Conservation (phyloP, 1,140 invertebrate species). For the Drosophila arawakana region DNA sequence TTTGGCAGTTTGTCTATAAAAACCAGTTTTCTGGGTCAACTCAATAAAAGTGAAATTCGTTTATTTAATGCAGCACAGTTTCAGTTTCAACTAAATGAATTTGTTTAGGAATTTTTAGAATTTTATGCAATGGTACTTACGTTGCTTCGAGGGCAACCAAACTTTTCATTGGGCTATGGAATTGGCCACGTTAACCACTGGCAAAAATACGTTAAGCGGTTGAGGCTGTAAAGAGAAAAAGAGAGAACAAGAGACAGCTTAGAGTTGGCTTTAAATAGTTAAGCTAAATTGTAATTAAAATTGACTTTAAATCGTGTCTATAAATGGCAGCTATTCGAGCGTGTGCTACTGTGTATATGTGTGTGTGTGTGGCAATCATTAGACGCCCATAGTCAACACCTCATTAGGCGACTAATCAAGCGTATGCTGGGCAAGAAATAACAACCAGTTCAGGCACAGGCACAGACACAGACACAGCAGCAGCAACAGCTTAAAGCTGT, state of each 20-base stretch:
- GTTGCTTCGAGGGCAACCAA: constrained; percentile 65
- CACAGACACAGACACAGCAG: no score
- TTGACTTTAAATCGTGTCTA: constrained; percentile 47
- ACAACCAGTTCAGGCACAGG: constrained; percentile 64
- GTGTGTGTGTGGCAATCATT: constrained; percentile 55
- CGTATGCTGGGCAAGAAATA: constrained; percentile 71
- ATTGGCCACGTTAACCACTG: constrained; percentile 45
- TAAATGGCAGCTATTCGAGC: constrained; percentile 35
- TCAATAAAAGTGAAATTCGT: constrained; percentile 34
- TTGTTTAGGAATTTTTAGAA: constrained; percentile 9
- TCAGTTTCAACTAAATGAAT: constrained; percentile 5
- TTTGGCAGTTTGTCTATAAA: constrained; percentile 8
- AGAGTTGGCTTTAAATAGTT: background rate
- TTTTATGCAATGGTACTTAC: constrained; percentile 46
- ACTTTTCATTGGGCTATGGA: constrained; percentile 71
- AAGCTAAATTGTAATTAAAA: constrained; percentile 61
- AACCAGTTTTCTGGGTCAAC: constrained; percentile 24
- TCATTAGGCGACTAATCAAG: constrained; percentile 84
- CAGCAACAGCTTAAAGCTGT: constrained; percentile 36
- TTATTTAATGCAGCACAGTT: constrained; percentile 14
- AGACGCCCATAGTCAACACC: constrained; percentile 79
- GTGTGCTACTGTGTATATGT: constrained; percentile 22
- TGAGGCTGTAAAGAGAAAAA: constrained; percentile 20
- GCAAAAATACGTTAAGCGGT: background rate
- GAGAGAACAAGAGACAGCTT: background rate